phyloP scores from a whole-genome alignment of 2,888 invertebrate species.

The Hyles lineata region DNA sequence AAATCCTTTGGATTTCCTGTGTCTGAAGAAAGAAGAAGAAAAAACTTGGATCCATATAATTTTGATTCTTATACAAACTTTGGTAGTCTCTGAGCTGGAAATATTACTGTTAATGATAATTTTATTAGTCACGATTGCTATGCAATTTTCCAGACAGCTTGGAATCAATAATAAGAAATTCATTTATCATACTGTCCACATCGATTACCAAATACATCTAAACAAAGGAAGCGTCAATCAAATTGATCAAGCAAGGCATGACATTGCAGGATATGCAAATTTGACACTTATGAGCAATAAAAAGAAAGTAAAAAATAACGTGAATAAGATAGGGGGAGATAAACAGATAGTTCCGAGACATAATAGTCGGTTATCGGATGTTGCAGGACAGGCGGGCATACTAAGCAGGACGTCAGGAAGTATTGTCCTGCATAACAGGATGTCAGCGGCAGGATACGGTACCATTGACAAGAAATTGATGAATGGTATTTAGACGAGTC shows the following conservation, averaged over 20 bases:
- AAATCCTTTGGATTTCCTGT: no score
- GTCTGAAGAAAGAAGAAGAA: no score
- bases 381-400: constrained; percentile 50
- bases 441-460: constrained; percentile 34
- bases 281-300: not conserved
- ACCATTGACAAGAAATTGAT: constrained; percentile 5
- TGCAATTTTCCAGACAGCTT: not conserved
- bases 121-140: not conserved
- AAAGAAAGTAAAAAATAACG: constrained; percentile 2
- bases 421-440: constrained; percentile 45
- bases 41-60: no score
- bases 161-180: not conserved
- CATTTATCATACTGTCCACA: not conserved
- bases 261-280: not conserved
- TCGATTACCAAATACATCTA: constrained; percentile 1
- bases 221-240: constrained; percentile 8
- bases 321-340: constrained; percentile 3
- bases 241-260: not conserved
- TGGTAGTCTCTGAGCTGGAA: no score
- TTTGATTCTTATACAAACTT: no score
- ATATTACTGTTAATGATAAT: no score
- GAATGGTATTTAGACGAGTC: not conserved
- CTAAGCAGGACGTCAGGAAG: constrained; percentile 58
- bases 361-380: constrained; percentile 49
- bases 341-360: constrained; percentile 30